Percentiles rank a stretch among this genome's conserved stretches.
Evolutionary conservation across 2,797 vertebrate species (phyloP).

Genomic region (Hippocampus kuda): DNA sequence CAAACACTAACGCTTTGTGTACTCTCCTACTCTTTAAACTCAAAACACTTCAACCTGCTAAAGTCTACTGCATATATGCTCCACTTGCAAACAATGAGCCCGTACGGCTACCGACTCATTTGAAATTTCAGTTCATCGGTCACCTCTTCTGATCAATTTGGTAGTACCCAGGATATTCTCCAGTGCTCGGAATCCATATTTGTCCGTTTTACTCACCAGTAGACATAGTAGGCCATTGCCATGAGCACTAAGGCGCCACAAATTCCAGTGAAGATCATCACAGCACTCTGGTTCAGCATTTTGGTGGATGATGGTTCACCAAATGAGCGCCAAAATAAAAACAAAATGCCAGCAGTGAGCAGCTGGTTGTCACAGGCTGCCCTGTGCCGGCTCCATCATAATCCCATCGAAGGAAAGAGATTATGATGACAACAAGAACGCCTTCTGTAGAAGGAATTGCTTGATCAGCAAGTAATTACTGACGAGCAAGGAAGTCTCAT

Average conservation of each 20-base stretch:
- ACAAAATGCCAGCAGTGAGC: conserved; percentile 19
- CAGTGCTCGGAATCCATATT: background rate
- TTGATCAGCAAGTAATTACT: conserved; percentile 22
- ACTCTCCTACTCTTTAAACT: background rate
- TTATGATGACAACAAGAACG: conserved; percentile 53
- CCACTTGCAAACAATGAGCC: background rate
- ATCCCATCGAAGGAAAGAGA: conserved; percentile 47
- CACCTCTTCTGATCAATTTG: background rate
- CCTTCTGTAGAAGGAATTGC: conserved; percentile 26
- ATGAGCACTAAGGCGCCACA: conserved; percentile 75
- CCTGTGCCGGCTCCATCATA: conserved; percentile 49
- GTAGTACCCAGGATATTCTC: background rate
- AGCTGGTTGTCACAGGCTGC: conserved; percentile 38
- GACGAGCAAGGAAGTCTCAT: background rate
- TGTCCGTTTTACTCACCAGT: conserved; percentile 76
- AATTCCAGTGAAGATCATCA: conserved; percentile 83
- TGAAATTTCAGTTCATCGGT: background rate
- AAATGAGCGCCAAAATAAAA: conserved; percentile 39
- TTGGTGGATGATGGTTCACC: conserved; percentile 42
- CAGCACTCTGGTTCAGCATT: conserved; percentile 76
- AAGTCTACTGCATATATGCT: background rate
- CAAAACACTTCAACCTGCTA: background rate
- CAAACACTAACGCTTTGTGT: background rate
- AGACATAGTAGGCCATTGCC: conserved; percentile 89
- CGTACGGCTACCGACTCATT: background rate